phyloP scores from a whole-genome alignment of 2,797 vertebrate species.

The Hemibagrus guttatus region DNA sequence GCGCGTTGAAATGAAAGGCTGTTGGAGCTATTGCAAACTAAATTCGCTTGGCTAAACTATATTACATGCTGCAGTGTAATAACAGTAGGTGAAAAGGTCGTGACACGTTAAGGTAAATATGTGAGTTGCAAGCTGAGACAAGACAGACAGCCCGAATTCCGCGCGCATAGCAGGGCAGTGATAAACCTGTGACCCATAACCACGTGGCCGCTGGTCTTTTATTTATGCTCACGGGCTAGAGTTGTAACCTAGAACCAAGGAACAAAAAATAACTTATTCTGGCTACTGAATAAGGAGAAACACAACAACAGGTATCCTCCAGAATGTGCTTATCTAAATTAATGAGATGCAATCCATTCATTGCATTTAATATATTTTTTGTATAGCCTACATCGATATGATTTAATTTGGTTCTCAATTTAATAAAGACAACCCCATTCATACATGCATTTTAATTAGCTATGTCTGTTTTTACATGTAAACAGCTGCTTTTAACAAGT shows the following conservation, averaged over 20 bases:
- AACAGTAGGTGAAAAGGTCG: constrained; percentile 51
- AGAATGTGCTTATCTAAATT: neutral
- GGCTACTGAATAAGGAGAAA: neutral
- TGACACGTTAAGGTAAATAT: constrained; percentile 70
- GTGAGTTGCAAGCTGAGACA: constrained; percentile 68
- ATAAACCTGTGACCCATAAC: constrained; percentile 67
- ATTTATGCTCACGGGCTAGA: neutral
- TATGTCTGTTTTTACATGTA: neutral
- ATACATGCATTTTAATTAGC: too few species aligned
- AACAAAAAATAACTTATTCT: neutral
- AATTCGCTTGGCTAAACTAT: neutral
- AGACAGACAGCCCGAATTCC: constrained; percentile 69
- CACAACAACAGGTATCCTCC: neutral
- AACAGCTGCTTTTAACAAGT: neutral
- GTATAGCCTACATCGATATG: neutral
- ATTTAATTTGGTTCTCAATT: neutral
- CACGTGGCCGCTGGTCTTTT: constrained; percentile 51
- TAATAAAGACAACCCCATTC: neutral
- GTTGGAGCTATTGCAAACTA: neutral
- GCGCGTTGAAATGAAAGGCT: neutral
- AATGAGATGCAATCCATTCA: neutral
- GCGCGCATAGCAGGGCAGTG: constrained; percentile 61
- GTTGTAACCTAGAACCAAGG: neutral
- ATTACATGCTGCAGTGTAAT: constrained; percentile 17
- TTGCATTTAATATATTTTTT: neutral